These are phyloP conservation scores for Polyommatus icarus DNA, from an alignment of 2,888 invertebrate species.

Conservation along the genomic window DNA sequence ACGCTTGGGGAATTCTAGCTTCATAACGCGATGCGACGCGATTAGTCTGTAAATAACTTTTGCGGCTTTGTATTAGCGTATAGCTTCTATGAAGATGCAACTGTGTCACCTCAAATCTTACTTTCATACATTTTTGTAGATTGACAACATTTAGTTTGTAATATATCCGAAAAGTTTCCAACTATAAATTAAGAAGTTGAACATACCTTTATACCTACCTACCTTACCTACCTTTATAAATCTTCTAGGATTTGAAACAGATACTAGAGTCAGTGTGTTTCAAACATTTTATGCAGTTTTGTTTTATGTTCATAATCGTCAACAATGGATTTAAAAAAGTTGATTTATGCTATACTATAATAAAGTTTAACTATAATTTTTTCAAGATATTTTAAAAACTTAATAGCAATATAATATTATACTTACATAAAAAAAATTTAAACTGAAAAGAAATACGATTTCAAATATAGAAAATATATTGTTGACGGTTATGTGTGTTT, in stretches of 20 bases:
- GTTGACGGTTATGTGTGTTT: conserved; percentile 46
- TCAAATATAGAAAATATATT: neutral
- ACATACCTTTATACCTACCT: no score
- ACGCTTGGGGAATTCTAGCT: neutral
- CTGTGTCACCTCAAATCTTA: neutral
- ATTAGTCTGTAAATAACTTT: neutral
- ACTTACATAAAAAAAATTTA: neutral
- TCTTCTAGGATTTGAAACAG: neutral
- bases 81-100: neutral
- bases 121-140: neutral
- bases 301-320: conserved; percentile 35
- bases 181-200: neutral
- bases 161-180: neutral
- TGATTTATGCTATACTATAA: no score
- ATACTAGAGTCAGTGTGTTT: conserved; percentile 50
- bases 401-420: neutral
- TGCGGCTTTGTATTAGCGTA: neutral
- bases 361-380: no score
- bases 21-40: neutral
- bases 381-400: neutral
- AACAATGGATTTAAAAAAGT: no score
- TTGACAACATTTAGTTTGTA: neutral
- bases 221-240: no score
- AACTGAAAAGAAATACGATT: neutral
- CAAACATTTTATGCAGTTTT: conserved; percentile 65